These are phyloP conservation scores for Coleophora deauratella DNA, from an alignment of 2,888 invertebrate genomes.

Conservation along the genomic window DNA sequence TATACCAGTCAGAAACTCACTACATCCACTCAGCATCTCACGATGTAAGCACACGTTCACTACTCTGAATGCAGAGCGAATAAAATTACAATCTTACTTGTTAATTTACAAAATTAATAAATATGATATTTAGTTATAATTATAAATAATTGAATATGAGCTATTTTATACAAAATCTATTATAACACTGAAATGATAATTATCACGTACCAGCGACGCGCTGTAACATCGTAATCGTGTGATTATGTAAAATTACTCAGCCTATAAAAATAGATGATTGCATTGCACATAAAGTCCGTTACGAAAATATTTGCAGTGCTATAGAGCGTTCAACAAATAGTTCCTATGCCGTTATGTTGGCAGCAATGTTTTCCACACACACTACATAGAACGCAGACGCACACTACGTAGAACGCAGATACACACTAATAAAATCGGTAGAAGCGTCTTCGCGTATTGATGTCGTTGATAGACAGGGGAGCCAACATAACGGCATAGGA, in stretches of 20 bases:
- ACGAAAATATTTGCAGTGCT: constrained; percentile 52
- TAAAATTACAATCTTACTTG: constrained; percentile 41
- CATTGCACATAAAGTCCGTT: constrained; percentile 60
- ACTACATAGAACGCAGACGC: no score
- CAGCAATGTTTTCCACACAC: no score
- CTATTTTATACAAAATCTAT: constrained; percentile 68
- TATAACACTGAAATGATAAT: constrained; percentile 61
- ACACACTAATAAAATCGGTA: no score
- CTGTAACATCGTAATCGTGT: constrained; percentile 24
- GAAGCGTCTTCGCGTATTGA: no score
- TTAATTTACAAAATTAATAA: constrained; percentile 64
- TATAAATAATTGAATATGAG: constrained; percentile 59
- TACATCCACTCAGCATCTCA: constrained; percentile 59
- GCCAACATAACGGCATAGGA: no score
- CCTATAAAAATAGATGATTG: constrained; percentile 66
- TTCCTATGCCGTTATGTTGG: no score
- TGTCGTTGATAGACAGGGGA: no score
- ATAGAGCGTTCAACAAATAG: no score
- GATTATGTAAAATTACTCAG: constrained; percentile 46
- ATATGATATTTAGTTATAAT: constrained; percentile 28
- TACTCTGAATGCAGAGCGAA: constrained; percentile 46
- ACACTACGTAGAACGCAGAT: no score
- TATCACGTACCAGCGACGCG: constrained; percentile 43
- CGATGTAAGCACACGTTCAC: constrained; percentile 49
- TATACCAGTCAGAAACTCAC: constrained; percentile 51